phyloP scores from a whole-genome alignment of 1,140 invertebrate genomes.

The Magallana ariakensis region DNA sequence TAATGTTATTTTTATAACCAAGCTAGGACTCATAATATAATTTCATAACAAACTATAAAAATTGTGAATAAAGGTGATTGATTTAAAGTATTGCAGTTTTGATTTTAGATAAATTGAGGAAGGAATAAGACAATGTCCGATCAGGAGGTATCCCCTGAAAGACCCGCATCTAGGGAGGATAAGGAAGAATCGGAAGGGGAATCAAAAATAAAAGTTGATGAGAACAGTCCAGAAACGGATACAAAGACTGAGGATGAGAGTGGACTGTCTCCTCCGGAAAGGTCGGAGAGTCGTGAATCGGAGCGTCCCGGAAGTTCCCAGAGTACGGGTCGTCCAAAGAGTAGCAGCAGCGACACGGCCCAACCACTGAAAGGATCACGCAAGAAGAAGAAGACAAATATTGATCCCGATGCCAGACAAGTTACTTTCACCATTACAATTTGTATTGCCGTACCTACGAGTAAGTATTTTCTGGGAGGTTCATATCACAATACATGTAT shows the following conservation, averaged over 20 bases:
- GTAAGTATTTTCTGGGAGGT: slow-evolving; percentile 47
- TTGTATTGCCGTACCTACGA: slow-evolving; percentile 66
- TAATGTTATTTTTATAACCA: too few species aligned
- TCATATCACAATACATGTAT: not conserved
- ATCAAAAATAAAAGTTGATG: slow-evolving; percentile 50
- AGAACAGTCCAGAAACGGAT: slow-evolving; percentile 39
- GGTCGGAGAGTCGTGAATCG: slow-evolving; percentile 23
- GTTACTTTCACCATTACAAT: slow-evolving; percentile 70
- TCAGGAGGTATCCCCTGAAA: slow-evolving; percentile 1
- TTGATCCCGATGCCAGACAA: slow-evolving; percentile 56
- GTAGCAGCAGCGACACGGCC: slow-evolving; percentile 26
- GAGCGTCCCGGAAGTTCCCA: slow-evolving; percentile 49
- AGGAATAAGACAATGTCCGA: not conserved
- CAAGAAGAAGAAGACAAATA: slow-evolving; percentile 45
- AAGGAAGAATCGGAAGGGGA: slow-evolving; percentile 38
- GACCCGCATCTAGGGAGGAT: not conserved
- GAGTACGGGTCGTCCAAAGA: slow-evolving; percentile 51
- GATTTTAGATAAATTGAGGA: too few species aligned
- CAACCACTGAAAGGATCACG: not conserved
- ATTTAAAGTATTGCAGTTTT: too few species aligned
- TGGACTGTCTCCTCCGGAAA: slow-evolving; percentile 39
- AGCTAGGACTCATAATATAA: too few species aligned
- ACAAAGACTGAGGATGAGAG: slow-evolving; percentile 7
- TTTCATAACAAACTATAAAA: too few species aligned
- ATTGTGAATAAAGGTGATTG: too few species aligned